Base-by-base conservation (phyloP, 1,140 invertebrate species). In the Centruroides sculpturatus region DNA sequence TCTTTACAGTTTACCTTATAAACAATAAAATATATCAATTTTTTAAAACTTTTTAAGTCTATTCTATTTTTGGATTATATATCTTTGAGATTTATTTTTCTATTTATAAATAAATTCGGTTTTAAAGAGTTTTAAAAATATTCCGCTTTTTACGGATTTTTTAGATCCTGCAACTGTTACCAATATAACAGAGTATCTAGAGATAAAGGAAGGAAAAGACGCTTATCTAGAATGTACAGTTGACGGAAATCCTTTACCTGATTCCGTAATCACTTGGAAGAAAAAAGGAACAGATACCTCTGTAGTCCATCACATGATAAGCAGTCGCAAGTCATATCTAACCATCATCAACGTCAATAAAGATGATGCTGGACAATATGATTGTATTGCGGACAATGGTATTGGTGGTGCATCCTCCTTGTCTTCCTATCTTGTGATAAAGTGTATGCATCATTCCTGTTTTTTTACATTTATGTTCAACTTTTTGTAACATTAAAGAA, bases 331-430 rank as follows among this genome's bases (percentile, higher is more conserved):
- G 48, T 87, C 90, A 35, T 86, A 84, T 66, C 77, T 98, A 7
- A 82, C 83, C 48, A 83, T 98, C 57, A 79, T 81, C 49, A 76
- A 84, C 68, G 84, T 89, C 0, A 82, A 80, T 36, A 82, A 85
- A 64, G 83, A 87, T 70, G 90, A 94, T 73, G 86, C 85, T 57
- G 90, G 91, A 9, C 81, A 89, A 53, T 96, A 96, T 72, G 94
- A 89, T 84, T 97, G 92, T 76, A 86, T 92, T 65, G 92, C 92
- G 35, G 83, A 82, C 64, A 97, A 96, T 74, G 73, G 87, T 54
- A 85, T 53, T 23, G 51, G 51, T 34, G 23, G 35, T 0, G 51
- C 23, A 36, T 23, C 51, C 5, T 34, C 51, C 5, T 34, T 36
- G 23, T 34, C 23, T 23, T 23, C 51, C 5, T 8, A 34, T 34